Evolutionary conservation across 2,888 invertebrate species (phyloP).

Genomic region (Stenolophus ochropezus): DNA sequence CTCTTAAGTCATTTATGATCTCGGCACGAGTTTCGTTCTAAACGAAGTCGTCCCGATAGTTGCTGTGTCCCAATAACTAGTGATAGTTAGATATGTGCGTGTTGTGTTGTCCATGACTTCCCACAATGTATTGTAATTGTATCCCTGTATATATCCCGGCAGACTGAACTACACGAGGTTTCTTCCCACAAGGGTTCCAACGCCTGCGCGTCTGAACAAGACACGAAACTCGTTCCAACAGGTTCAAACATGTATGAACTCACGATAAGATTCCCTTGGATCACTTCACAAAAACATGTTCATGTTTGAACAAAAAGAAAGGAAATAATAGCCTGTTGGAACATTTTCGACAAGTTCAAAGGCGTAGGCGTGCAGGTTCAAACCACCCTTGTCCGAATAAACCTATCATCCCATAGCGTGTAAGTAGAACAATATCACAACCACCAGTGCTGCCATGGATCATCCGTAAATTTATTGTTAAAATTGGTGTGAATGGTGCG

Average conservation of each 20-base stretch:
- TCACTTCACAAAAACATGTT: too few species aligned
- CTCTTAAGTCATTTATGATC: conserved; percentile 60
- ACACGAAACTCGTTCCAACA: neutral
- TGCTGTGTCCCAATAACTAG: conserved; percentile 74
- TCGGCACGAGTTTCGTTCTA: conserved; percentile 27
- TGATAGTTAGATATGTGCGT: conserved; percentile 65
- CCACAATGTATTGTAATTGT: neutral
- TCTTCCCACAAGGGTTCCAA: neutral
- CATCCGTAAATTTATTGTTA: conserved; percentile 59
- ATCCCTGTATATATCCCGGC: neutral
- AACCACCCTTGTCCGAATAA: conserved; percentile 4
- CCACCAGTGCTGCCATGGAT: conserved; percentile 57
- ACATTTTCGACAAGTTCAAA: neutral
- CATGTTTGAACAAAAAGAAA: neutral
- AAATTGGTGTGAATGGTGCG: conserved; percentile 54
- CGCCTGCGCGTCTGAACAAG: neutral
- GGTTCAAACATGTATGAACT: neutral
- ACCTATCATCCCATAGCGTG: conserved; percentile 21
- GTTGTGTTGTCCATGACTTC: conserved; percentile 38
- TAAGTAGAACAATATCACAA: conserved; percentile 52
- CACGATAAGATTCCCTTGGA: too few species aligned
- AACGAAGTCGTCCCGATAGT: conserved; percentile 64
- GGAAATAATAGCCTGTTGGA: neutral
- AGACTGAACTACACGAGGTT: neutral
- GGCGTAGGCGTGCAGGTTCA: neutral